Evolutionary conservation across 2,113 vertebrate species (phyloP).

Genomic region (Tetraodon nigroviridis): DNA sequence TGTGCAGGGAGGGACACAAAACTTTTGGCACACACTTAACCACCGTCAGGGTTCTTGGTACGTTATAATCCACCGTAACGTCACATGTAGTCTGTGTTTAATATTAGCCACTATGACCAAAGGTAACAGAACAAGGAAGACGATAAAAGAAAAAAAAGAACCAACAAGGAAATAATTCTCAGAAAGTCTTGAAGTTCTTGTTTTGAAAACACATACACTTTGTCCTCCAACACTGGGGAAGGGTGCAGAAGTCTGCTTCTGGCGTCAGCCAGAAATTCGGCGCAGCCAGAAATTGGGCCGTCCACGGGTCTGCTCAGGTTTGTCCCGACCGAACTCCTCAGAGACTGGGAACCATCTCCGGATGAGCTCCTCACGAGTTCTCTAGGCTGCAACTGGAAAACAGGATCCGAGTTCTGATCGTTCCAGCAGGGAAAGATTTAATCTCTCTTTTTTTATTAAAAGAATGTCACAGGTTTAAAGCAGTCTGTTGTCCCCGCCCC

Average conservation of each 20-base stretch:
- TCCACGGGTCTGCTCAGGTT: constrained; percentile 20
- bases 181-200: constrained; percentile 54
- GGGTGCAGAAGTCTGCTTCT: constrained; percentile 16
- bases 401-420: constrained; percentile 1
- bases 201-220: constrained; percentile 56
- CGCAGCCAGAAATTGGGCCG: constrained; percentile 13
- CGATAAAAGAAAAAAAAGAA: constrained; percentile 48
- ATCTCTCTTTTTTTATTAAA: constrained; percentile 8
- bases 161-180: constrained; percentile 63
- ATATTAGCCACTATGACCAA: constrained; percentile 66
- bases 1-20: constrained; percentile 60
- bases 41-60: constrained; percentile 37
- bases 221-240: constrained; percentile 40
- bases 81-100: constrained; percentile 61
- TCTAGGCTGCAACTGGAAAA: background rate
- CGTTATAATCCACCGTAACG: constrained; percentile 61
- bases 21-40: constrained; percentile 40
- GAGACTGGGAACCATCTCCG: constrained; percentile 1
- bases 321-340: constrained; percentile 23
- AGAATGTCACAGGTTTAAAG: background rate
- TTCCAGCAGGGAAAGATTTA: constrained; percentile 21
- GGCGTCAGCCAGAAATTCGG: constrained; percentile 23
- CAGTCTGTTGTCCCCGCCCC: background rate
- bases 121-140: constrained; percentile 69
- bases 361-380: background rate